These are phyloP conservation scores for Scylla paramamosain DNA, from an alignment of 1,140 invertebrate species.

Conservation along the genomic window DNA sequence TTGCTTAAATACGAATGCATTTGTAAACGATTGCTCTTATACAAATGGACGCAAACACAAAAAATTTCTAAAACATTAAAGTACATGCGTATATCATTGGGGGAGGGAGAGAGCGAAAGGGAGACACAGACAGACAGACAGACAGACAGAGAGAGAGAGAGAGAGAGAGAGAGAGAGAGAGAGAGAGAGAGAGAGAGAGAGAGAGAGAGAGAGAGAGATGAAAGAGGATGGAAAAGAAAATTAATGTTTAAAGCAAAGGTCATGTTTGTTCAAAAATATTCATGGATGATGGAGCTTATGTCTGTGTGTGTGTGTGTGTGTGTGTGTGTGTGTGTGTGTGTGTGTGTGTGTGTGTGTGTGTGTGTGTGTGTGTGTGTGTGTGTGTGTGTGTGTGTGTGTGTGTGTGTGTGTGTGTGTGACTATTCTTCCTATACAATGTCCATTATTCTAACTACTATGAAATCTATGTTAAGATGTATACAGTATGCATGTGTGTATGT, in stretches of 20 bases:
- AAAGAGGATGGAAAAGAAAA: no score
- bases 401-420: no score
- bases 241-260: not conserved
- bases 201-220: not conserved
- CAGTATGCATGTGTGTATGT: no score
- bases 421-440: no score
- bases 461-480: no score
- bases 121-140: not conserved
- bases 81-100: not conserved
- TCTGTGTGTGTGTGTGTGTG: slow-evolving; percentile 7
- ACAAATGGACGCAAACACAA: not conserved
- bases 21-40: not conserved
- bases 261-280: not conserved
- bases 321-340: slow-evolving; percentile 20
- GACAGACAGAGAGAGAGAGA: not conserved
- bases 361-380: no score
- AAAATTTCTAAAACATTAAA: not conserved
- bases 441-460: no score
- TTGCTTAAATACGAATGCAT: no score
- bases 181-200: not conserved
- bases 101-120: not conserved
- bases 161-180: not conserved
- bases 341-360: not conserved
- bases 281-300: not conserved
- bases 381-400: no score